Evolutionary conservation across 2,113 vertebrate species (phyloP), one percentile per base, ranked within the genome.

Genomic region (Leucosticte australis): DNA sequence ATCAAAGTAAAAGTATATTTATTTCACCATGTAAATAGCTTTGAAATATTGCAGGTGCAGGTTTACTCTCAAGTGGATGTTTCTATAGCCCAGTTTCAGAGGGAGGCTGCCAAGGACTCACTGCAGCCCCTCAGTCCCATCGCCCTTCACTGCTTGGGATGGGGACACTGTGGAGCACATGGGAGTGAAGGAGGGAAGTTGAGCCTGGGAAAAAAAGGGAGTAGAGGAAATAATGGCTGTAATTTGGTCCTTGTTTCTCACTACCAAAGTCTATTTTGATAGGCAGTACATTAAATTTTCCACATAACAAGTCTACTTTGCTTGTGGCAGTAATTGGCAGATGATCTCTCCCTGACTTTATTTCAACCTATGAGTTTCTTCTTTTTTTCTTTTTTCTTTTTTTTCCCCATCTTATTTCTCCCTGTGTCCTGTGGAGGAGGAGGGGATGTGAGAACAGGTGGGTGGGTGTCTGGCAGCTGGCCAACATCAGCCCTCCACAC

Each of bases 141-240:
- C 49, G 23, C 49, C 23, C 49, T 55, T 55, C 28, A 4, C 28
- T 39, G 5, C 17, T 8, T 47, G 49, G 23, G 28, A 6, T 33
- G 15, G 22, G 6, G 22, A 55, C 14, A 27, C 11, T 28, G 15
- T 27, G 47, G 30, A 62, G 30, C 16, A 62, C 5, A 9, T 6
- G 5, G 16, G 26, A 65, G 27, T 41, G 44, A n/a, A 35, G 52
- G 39, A 35, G 3, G 42, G 41, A 87, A 69, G 22, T 20, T 60
- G 12, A 79, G 12, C 8, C 22, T 41, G 28, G 24, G 24, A 4
- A 20, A 52, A 46, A 46, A 79, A 30, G 1, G 12, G 35, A 59
- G 6, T 30, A 0, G 0, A 76, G 8, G 23, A 47, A 52, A 31
- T 8, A 19, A 7, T 27, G 35, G 4, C 26, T 89, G 28, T n/a